Conservation (phyloP, 2,888 invertebrate species). For the Smittia aterrima region DNA sequence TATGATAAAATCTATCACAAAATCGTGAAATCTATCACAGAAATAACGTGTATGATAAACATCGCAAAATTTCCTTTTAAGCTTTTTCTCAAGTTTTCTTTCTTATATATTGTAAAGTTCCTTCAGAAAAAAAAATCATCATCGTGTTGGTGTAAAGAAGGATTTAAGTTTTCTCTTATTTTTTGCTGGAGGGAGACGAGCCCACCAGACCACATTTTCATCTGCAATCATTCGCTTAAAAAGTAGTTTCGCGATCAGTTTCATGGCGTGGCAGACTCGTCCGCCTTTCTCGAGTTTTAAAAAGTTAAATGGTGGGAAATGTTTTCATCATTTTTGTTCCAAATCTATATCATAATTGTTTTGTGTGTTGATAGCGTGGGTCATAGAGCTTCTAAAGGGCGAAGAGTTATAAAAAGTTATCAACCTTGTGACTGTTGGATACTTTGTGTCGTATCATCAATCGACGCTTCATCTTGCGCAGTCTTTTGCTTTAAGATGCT, state of each 20-base stretch:
- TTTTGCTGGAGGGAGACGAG: background rate
- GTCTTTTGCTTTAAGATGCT: background rate
- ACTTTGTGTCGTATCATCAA: background rate
- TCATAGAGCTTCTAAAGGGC: background rate
- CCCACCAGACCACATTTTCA: no score
- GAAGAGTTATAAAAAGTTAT: background rate
- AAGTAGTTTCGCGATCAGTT: background rate
- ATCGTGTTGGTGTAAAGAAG: background rate
- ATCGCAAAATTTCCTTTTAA: slow-evolving; percentile 1
- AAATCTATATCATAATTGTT: background rate
- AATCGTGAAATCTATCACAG: slow-evolving; percentile 38
- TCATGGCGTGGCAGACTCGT: background rate
- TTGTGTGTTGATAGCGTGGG: background rate
- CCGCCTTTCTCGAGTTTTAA: background rate
- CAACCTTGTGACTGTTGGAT: background rate
- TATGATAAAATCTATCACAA: slow-evolving; percentile 28
- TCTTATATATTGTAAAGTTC: background rate
- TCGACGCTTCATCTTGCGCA: background rate
- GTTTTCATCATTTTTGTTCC: background rate
- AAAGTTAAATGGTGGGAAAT: slow-evolving; percentile 2
- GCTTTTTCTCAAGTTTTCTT: background rate
- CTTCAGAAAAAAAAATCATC: background rate
- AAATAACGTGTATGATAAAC: slow-evolving; percentile 24
- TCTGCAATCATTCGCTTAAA: background rate
- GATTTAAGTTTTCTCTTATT: background rate